These are phyloP conservation scores for Amblyopsis rosae DNA, from an alignment of 2,113 vertebrate genomes.

Conservation along the genomic window DNA sequence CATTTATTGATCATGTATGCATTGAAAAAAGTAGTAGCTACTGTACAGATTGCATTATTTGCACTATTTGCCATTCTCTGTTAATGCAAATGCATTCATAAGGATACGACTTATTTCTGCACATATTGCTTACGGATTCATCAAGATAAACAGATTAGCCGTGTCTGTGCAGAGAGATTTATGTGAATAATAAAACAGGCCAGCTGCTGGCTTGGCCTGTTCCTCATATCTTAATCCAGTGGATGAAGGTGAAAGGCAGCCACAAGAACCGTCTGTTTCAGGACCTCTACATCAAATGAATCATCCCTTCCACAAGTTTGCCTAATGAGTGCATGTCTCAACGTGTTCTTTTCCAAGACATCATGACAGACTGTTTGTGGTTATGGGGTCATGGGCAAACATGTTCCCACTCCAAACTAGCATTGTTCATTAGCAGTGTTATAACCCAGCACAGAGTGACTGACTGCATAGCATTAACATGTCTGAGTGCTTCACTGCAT, in stretches of 20 bases:
- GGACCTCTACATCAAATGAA: constrained; percentile 55
- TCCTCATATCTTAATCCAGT: constrained; percentile 15
- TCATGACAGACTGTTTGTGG: constrained; percentile 58
- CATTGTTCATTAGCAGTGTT: constrained; percentile 20
- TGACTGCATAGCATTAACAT: background rate
- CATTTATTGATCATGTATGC: no score
- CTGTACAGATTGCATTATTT: no score
- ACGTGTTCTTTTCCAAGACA: constrained; percentile 63
- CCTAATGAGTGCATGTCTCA: constrained; percentile 69
- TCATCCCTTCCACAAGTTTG: constrained; percentile 72
- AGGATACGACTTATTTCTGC: no score
- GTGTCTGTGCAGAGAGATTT: background rate
- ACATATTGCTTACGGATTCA: background rate
- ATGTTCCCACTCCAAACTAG: constrained; percentile 29
- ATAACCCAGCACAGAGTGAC: background rate
- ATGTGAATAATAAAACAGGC: no score
- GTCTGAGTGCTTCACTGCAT: background rate
- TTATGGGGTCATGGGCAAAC: constrained; percentile 43
- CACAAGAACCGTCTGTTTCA: constrained; percentile 39
- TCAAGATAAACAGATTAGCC: background rate
- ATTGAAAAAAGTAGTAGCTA: no score
- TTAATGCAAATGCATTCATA: no score
- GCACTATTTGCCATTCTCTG: no score
- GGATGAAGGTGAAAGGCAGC: constrained; percentile 36
- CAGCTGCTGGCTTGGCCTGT: background rate